These are phyloP conservation scores for Acanthopagrus latus DNA, from an alignment of 2,797 vertebrate species.

Conservation along the genomic window DNA sequence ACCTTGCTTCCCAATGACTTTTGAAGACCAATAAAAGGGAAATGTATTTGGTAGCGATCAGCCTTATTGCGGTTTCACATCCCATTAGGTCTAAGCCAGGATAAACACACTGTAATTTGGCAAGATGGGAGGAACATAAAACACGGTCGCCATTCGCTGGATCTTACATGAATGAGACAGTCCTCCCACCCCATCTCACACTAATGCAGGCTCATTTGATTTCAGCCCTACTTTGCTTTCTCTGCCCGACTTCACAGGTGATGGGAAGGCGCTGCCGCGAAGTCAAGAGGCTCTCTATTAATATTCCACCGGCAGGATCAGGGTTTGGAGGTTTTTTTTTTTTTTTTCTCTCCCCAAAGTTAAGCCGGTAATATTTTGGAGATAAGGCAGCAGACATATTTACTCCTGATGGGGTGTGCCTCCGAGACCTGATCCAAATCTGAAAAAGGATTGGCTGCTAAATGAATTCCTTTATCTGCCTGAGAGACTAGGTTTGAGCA, in stretches of 20 bases:
- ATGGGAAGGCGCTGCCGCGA: constrained; percentile 28
- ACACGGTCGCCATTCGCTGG: not conserved
- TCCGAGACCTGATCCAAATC: constrained; percentile 79
- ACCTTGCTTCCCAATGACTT: constrained; percentile 55
- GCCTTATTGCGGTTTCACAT: constrained; percentile 44
- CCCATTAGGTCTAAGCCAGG: constrained; percentile 45
- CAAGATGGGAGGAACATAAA: constrained; percentile 46
- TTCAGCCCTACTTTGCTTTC: constrained; percentile 36
- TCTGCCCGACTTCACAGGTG: constrained; percentile 47
- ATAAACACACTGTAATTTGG: constrained; percentile 57
- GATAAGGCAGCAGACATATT: constrained; percentile 81
- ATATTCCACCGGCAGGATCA: constrained; percentile 57
- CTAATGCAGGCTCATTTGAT: constrained; percentile 40
- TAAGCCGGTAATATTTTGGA: constrained; percentile 70
- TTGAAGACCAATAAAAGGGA: constrained; percentile 63
- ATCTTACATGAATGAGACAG: constrained; percentile 16
- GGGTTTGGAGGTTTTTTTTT: constrained; percentile 27
- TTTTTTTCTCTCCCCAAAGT: constrained; percentile 19
- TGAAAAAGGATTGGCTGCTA: constrained; percentile 79
- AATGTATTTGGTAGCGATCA: constrained; percentile 44
- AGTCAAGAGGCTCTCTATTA: constrained; percentile 63
- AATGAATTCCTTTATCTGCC: constrained; percentile 84
- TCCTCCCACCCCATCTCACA: not conserved
- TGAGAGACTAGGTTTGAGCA: constrained; percentile 70
- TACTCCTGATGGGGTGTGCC: constrained; percentile 73